phyloP scores from a whole-genome alignment of 2,113 vertebrate species.

The Orientallactaga bullata region DNA sequence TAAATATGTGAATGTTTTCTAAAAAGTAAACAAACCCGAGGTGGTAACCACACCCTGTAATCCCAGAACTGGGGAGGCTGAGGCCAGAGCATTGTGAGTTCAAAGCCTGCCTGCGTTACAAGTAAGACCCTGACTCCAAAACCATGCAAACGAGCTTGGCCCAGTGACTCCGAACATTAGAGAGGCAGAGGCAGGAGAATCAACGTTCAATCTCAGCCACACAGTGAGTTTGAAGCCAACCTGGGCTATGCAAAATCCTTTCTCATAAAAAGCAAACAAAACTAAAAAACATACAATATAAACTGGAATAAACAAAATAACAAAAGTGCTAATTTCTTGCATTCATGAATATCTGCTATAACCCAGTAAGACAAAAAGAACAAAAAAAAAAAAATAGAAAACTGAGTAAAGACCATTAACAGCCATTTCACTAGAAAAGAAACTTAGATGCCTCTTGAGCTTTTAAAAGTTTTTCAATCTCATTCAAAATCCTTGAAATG shows the following conservation, averaged over 20 bases:
- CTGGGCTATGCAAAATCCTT: no score
- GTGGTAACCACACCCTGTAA: not conserved
- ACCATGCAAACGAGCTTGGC: not conserved
- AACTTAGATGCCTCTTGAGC: not conserved
- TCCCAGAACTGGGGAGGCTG: not conserved
- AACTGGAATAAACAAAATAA: not conserved
- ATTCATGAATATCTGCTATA: not conserved
- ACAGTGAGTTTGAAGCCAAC: no score
- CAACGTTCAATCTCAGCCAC: no score
- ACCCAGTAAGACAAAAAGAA: not conserved
- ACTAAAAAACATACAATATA: not conserved
- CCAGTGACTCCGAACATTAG: not conserved
- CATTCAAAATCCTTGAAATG: not conserved
- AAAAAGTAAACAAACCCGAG: not conserved
- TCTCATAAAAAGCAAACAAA: no score
- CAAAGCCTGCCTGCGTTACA: not conserved
- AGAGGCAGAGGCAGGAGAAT: not conserved
- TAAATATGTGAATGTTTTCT: not conserved
- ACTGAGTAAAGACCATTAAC: not conserved
- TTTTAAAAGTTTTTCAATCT: not conserved
- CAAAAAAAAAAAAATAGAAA: not conserved
- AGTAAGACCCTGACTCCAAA: not conserved
- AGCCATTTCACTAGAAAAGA: not conserved
- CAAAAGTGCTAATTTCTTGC: not conserved
- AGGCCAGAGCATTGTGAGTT: not conserved